These are phyloP conservation scores for Syngnathoides biaculeatus DNA, from an alignment of 2,113 vertebrate genomes.

Conservation along the genomic window DNA sequence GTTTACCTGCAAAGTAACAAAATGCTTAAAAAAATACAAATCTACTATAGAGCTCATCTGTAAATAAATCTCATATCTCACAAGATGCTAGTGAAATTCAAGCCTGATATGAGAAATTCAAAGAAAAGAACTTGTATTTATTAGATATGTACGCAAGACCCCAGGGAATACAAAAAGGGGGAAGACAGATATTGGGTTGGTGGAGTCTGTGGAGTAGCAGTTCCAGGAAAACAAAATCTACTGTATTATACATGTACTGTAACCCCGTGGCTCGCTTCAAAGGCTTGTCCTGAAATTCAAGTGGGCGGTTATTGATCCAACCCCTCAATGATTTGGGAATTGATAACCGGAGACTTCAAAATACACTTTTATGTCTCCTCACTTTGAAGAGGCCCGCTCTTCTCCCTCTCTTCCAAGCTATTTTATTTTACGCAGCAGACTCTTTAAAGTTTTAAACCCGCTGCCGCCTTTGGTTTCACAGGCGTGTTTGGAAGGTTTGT, in stretches of 20 bases:
- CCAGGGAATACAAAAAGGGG: conserved; percentile 32
- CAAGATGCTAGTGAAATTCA: conserved; percentile 19
- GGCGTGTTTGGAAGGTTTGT: conserved; percentile 7
- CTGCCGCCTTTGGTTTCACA: conserved; percentile 18
- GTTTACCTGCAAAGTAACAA: conserved; percentile 23
- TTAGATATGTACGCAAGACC: conserved; percentile 30
- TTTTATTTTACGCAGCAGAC: conserved; percentile 36
- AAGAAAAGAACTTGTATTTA: conserved; percentile 33
- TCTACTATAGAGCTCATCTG: conserved; percentile 12
- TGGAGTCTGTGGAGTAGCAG: conserved; percentile 23
- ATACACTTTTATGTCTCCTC: conserved; percentile 69
- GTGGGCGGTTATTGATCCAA: conserved; percentile 67
- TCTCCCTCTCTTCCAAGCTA: conserved; percentile 32
- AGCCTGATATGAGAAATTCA: conserved; percentile 21
- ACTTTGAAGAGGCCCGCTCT: conserved; percentile 58
- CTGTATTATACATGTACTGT: conserved; percentile 30
- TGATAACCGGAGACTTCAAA: conserved; percentile 67
- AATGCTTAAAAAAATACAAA: no score
- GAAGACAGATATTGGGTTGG: conserved; percentile 35
- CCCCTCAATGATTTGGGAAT: conserved; percentile 63
- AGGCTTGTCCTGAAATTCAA: conserved; percentile 62
- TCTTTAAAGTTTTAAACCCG: conserved; percentile 56
- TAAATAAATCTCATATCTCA: conserved; percentile 16
- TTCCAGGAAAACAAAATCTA: conserved; percentile 39
- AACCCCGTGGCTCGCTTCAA: conserved; percentile 58